Percentiles rank a stretch among this genome's conserved stretches.
phyloP scores from a whole-genome alignment of 2,888 invertebrate species.

The Gnatocerus cornutus region DNA sequence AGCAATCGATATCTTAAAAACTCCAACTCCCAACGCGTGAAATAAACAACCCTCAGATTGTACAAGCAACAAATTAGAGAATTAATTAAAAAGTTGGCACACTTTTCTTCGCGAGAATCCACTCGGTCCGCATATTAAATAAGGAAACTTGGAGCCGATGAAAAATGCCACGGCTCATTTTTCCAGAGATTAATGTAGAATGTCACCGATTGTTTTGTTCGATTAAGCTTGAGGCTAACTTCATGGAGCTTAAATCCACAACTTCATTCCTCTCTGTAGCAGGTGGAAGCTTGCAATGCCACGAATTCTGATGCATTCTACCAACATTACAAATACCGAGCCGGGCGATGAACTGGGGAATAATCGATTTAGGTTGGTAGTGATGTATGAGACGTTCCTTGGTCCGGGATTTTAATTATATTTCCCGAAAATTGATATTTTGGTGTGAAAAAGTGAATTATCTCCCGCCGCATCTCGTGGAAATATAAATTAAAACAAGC shows the following conservation, averaged over 20 bases:
- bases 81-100: conserved; percentile 38
- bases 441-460: too few relatives aligned
- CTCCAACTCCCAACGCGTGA: conserved; percentile 2
- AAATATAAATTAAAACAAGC: too few relatives aligned
- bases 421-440: too few relatives aligned
- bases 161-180: conserved; percentile 11
- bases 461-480: too few relatives aligned
- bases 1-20: conserved; percentile 1
- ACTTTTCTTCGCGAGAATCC: conserved; percentile 27
- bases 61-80: conserved; percentile 26
- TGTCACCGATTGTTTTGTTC: conserved; percentile 7
- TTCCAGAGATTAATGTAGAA: conserved; percentile 1
- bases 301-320: conserved; percentile 16
- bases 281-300: conserved; percentile 3
- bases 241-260: conserved; percentile 4
- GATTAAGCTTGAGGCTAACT: neutral
- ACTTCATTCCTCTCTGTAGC: neutral
- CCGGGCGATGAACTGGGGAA: neutral
- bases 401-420: too few relatives aligned
- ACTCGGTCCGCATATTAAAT: conserved; percentile 26
- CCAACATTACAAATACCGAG: neutral
- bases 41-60: conserved; percentile 19
- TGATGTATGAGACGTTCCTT: too few relatives aligned
- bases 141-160: conserved; percentile 30
- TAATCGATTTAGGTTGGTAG: neutral